Percentiles rank a stretch among this genome's conserved stretches.
These are phyloP conservation scores for Petrosia ficiformis DNA, from an alignment of 37 sponge, comb jelly and placozoan genomes.

Conservation along the genomic window DNA sequence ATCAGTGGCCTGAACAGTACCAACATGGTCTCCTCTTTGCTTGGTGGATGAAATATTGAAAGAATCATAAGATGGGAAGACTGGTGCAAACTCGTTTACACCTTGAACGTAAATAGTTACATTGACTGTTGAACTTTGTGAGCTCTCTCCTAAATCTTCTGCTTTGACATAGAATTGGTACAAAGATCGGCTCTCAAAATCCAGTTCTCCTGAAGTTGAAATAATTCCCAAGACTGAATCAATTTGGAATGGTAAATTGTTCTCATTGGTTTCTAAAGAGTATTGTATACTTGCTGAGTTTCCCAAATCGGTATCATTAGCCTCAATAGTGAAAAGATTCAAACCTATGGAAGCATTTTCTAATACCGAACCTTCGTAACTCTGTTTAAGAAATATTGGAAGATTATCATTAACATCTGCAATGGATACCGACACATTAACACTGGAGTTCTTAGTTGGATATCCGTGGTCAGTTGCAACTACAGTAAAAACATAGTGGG, in stretches of 20 bases:
- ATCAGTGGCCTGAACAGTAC: slow-evolving; percentile 35
- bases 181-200: slow-evolving; percentile 2
- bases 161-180: slow-evolving; percentile 33
- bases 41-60: neutral
- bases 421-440: slow-evolving; percentile 13
- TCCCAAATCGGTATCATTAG: slow-evolving; percentile 48
- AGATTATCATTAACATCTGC: slow-evolving; percentile 60
- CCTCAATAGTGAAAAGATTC: slow-evolving; percentile 22
- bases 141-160: slow-evolving; percentile 9
- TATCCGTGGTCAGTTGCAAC: slow-evolving; percentile 48
- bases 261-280: neutral
- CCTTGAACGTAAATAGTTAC: slow-evolving; percentile 23
- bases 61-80: neutral
- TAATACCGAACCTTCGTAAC: slow-evolving; percentile 3
- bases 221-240: slow-evolving; percentile 19
- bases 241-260: slow-evolving; percentile 22
- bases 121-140: neutral
- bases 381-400: slow-evolving; percentile 14
- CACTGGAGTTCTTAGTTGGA: slow-evolving; percentile 22
- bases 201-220: neutral
- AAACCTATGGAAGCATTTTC: slow-evolving; percentile 36
- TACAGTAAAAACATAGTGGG: slow-evolving; percentile 21
- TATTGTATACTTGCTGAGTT: slow-evolving; percentile 19
- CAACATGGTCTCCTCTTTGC: slow-evolving; percentile 7
- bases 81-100: slow-evolving; percentile 38